phyloP scores from a whole-genome alignment of 2,113 vertebrate species.

The Ariopsis seemanni region DNA sequence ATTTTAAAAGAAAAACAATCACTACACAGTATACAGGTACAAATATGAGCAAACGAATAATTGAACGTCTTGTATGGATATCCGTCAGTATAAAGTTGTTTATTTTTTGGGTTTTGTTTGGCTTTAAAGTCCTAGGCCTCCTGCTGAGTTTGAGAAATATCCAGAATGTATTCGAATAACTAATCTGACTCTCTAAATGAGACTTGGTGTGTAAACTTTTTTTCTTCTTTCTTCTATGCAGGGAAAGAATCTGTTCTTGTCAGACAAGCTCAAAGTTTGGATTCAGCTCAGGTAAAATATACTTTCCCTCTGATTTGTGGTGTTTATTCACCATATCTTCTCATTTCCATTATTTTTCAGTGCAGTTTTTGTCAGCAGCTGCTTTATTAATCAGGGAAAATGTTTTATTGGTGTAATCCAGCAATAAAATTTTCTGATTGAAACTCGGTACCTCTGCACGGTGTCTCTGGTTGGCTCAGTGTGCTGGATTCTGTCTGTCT shows the following conservation, averaged over 20 bases:
- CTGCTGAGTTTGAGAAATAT: neutral
- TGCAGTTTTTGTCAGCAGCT: neutral
- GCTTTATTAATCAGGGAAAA: neutral
- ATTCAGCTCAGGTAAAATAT: conserved; percentile 80
- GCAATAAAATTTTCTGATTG: neutral
- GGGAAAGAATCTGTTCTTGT: conserved; percentile 87
- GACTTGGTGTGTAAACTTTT: neutral
- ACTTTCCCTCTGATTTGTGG: neutral
- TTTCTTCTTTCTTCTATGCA: conserved; percentile 65
- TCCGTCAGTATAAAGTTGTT: no score
- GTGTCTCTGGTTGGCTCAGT: neutral
- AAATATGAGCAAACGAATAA: no score
- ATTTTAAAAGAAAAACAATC: no score
- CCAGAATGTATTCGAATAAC: neutral
- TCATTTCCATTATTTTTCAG: neutral
- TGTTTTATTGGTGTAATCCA: no score
- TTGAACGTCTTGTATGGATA: no score
- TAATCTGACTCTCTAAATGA: neutral
- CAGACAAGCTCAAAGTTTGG: conserved; percentile 80
- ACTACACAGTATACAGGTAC: no score
- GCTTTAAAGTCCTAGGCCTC: neutral
- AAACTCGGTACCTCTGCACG: neutral
- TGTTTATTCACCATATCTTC: neutral
- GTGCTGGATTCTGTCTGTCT: neutral
- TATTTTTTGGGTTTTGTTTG: no score